Conservation (phyloP, 2,113 vertebrate genomes). For the Chiloscyllium plagiosum region DNA sequence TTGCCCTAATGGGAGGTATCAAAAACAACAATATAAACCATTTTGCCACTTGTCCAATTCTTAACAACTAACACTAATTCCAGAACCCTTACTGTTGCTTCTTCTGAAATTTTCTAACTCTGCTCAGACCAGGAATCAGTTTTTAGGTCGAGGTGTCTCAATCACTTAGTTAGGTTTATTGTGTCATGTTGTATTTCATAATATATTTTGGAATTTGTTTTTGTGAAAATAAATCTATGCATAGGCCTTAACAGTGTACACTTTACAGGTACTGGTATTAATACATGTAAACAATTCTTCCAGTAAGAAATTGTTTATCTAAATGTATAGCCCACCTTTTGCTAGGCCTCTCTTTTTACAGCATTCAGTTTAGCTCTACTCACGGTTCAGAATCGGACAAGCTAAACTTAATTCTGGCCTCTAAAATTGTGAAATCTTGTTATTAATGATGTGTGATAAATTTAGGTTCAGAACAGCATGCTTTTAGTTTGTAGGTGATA, state of each 20-base stretch:
- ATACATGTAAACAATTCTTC: neutral
- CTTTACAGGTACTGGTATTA: neutral
- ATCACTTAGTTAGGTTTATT: neutral
- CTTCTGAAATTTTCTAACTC: no score
- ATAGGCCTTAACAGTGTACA: neutral
- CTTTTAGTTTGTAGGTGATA: neutral
- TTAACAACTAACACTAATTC: no score
- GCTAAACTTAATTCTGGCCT: neutral
- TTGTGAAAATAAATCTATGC: neutral
- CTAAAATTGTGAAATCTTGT: neutral
- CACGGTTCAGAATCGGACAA: neutral
- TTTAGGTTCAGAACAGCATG: neutral
- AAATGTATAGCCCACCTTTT: neutral
- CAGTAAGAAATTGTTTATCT: neutral
- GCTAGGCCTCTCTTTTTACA: neutral
- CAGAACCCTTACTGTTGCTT: no score
- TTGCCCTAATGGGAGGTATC: no score
- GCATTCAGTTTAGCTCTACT: neutral
- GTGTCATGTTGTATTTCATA: neutral
- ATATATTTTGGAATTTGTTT: neutral
- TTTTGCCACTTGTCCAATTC: no score
- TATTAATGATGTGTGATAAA: neutral
- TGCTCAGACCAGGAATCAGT: no score
- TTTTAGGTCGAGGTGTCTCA: no score
- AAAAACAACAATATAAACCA: no score